Base-by-base conservation (phyloP, 2,888 invertebrate species). In the Brenthis daphne region DNA sequence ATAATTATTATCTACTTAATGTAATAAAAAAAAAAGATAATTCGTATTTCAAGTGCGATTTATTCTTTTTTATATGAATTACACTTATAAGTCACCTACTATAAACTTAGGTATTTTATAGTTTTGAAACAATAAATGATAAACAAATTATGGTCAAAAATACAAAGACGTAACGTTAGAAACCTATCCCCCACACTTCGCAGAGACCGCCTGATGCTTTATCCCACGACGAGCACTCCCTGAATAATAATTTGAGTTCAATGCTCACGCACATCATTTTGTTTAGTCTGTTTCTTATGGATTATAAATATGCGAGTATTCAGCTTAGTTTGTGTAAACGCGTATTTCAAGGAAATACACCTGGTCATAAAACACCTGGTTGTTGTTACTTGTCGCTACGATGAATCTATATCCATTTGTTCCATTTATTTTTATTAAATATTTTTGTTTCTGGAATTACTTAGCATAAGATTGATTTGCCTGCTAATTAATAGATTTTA, bases 251-350 rank as follows among this genome's bases (percentile, higher is more conserved):
- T 53, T 57, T 20, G 63, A 63, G 69, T 69, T 69, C 69, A 66
- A 43, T 63, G 67, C 37, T 63, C 67, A 67, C 43, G 57, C 61
- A 53, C 67, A 63, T 57, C 57, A 57, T 66, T 60, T 66, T 71
- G 71, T 71, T 69, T 69, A 69, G 71, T 69, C 66, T 69, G 66
- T 69, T 69, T 64, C 58, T 54, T 60, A 47, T 67, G 57, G 55
- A 67, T 60, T 57, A 60, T 70, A 68, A 64, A 70, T 70, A 71
- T 69, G 71, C 66, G 69, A 71, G 69, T 66, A 60, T 69, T 64
- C 64, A 50, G 60, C 51, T 48, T 67, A 69, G 55, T 69, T 64
- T 67, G 48, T 58, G 48, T 57, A 55, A 66, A 64, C 50, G 16
- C 20, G 16, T 54, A 43, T 71, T 71, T 71, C 69, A 60, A 53